A percentile compares a stretch with the other conserved stretches of the same genome.
phyloP scores from a whole-genome alignment of 1,140 invertebrate genomes.

The Ostrea edulis region DNA sequence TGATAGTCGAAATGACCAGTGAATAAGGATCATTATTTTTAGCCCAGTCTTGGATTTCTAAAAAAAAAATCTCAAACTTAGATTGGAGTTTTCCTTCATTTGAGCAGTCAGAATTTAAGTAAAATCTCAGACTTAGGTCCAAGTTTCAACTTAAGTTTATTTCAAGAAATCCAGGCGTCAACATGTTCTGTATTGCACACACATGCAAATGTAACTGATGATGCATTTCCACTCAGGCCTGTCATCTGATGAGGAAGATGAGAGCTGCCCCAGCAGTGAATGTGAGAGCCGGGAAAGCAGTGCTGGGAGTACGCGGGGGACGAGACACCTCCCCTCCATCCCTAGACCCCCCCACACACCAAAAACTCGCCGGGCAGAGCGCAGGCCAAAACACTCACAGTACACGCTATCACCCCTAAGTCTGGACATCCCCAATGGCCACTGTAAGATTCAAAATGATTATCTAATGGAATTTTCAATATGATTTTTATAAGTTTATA shows the following conservation, averaged over 20 bases:
- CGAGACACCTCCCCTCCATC: slow-evolving; percentile 54
- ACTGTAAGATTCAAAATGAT: slow-evolving; percentile 13
- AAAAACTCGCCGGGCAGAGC: slow-evolving; percentile 50
- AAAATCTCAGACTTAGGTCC: too few relatives aligned
- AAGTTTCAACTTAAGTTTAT: too few relatives aligned
- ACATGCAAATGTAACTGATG: too few relatives aligned
- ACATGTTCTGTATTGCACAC: too few relatives aligned
- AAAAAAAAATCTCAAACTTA: too few relatives aligned
- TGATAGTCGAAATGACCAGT: too few relatives aligned
- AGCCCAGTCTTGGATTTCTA: too few relatives aligned
- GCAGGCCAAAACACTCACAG: not conserved
- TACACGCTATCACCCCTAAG: slow-evolving; percentile 58
- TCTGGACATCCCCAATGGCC: slow-evolving; percentile 71
- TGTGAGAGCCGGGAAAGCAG: slow-evolving; percentile 76
- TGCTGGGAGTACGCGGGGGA: slow-evolving; percentile 72
- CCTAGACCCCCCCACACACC: slow-evolving; percentile 61
- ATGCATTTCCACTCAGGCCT: slow-evolving; percentile 52
- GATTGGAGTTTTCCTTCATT: too few relatives aligned
- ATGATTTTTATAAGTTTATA: too few relatives aligned
- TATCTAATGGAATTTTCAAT: not conserved
- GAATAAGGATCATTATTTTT: too few relatives aligned
- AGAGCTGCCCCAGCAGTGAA: slow-evolving; percentile 73
- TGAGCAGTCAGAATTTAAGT: too few relatives aligned
- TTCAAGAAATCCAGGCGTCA: too few relatives aligned
- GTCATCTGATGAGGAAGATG: slow-evolving; percentile 71